A percentile compares a stretch with the other conserved stretches of the same genome.
phyloP scores from a whole-genome alignment of 2,797 vertebrate genomes.

The Acrossocheilus fasciatus region DNA sequence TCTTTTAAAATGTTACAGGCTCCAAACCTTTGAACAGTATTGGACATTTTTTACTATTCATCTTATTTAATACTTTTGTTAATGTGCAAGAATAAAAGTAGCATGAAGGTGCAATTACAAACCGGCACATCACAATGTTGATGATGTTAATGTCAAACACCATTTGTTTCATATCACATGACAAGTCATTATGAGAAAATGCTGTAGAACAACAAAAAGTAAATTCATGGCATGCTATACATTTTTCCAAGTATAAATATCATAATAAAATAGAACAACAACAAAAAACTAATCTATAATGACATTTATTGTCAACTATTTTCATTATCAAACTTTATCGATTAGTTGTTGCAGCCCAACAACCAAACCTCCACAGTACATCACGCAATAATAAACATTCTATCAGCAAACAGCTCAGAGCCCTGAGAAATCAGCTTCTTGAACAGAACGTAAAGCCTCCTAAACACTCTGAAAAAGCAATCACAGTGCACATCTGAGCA shows the following conservation, averaged over 20 bases:
- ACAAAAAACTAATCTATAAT: neutral
- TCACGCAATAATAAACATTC: neutral
- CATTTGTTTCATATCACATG: neutral
- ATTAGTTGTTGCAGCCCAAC: neutral
- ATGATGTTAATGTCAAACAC: neutral
- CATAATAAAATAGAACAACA: neutral
- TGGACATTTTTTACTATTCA: neutral
- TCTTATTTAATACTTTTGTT: neutral
- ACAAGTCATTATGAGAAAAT: neutral
- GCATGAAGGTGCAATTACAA: neutral
- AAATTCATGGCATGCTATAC: neutral
- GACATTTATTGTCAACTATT: neutral
- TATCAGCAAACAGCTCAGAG: slow-evolving; percentile 26
- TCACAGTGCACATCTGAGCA: slow-evolving; percentile 23
- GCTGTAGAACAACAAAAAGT: neutral
- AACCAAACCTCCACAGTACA: neutral
- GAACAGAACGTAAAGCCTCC: slow-evolving; percentile 49
- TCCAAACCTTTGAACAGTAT: neutral
- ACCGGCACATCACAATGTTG: neutral
- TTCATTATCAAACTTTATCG: neutral
- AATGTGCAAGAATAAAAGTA: neutral
- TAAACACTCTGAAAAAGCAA: slow-evolving; percentile 37
- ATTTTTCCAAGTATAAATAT: neutral
- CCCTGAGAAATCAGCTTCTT: slow-evolving; percentile 44
- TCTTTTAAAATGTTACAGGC: neutral